phyloP scores from a whole-genome alignment of 2,888 invertebrate species.

The Aphrophora alni region DNA sequence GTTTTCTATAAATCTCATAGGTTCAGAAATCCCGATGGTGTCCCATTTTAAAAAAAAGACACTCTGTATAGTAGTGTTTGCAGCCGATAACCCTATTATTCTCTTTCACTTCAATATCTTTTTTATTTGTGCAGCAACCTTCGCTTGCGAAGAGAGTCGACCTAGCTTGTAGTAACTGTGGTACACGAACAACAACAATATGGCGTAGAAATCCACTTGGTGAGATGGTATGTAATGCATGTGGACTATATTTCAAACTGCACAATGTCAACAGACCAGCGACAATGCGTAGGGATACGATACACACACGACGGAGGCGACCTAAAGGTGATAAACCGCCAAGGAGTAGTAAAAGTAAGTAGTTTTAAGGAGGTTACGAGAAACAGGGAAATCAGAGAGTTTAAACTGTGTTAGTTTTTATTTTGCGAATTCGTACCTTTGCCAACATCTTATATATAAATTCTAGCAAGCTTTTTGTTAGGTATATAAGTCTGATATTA shows the following conservation, averaged over 20 bases:
- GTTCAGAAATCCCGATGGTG: no score
- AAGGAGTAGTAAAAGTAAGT: background rate
- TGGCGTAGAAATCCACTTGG: slow-evolving; percentile 97
- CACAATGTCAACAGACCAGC: slow-evolving; percentile 93
- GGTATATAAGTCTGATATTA: no score
- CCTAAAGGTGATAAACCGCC: slow-evolving; percentile 70
- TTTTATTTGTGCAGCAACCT: slow-evolving; percentile 40
- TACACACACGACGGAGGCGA: slow-evolving; percentile 90
- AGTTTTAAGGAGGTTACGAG: background rate
- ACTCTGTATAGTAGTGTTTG: no score
- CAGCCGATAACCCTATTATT: no score
- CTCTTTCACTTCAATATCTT: no score
- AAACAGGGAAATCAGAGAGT: no score
- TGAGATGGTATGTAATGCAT: slow-evolving; percentile 99
- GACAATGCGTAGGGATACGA: slow-evolving; percentile 95
- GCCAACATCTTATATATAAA: no score
- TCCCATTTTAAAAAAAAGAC: no score
- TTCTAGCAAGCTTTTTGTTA: no score
- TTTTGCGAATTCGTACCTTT: no score
- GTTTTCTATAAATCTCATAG: no score
- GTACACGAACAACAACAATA: slow-evolving; percentile 96
- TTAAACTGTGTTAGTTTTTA: no score
- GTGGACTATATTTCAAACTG: slow-evolving; percentile 96
- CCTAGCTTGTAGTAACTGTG: slow-evolving; percentile 94
- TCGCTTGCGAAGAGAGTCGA: slow-evolving; percentile 69